Conservation (phyloP, 2,113 vertebrate genomes). For the Nestor notabilis region DNA sequence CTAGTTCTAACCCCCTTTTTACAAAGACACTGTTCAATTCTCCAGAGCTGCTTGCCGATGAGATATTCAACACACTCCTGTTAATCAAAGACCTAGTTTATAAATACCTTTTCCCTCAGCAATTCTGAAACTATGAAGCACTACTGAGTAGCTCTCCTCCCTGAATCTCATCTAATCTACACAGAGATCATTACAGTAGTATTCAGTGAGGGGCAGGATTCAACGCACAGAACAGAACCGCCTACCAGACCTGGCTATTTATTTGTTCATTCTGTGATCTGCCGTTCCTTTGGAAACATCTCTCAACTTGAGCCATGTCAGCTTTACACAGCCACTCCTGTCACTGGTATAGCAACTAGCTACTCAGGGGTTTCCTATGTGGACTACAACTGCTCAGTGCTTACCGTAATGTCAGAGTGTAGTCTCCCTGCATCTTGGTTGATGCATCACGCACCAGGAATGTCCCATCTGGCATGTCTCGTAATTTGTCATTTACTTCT, state of each 20-base stretch:
- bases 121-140: background rate
- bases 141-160: background rate
- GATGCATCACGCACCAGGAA: constrained; percentile 95
- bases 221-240: background rate
- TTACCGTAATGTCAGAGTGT: constrained; percentile 91
- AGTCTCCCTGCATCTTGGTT: constrained; percentile 93
- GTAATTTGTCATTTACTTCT: constrained; percentile 93
- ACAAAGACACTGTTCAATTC: background rate
- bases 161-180: background rate
- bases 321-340: background rate
- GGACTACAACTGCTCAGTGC: background rate
- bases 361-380: background rate
- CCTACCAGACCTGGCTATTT: background rate
- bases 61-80: background rate
- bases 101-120: background rate
- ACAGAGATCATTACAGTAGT: background rate
- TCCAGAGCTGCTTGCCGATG: background rate
- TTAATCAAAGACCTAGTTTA: background rate
- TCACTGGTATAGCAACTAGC: background rate
- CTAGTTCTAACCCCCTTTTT: background rate
- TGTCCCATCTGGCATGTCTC: constrained; percentile 92
- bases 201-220: background rate
- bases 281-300: background rate
- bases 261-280: background rate
- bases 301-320: background rate